These are phyloP conservation scores for Zosterops lateralis DNA, from an alignment of 2,113 vertebrate genomes.

Conservation along the genomic window DNA sequence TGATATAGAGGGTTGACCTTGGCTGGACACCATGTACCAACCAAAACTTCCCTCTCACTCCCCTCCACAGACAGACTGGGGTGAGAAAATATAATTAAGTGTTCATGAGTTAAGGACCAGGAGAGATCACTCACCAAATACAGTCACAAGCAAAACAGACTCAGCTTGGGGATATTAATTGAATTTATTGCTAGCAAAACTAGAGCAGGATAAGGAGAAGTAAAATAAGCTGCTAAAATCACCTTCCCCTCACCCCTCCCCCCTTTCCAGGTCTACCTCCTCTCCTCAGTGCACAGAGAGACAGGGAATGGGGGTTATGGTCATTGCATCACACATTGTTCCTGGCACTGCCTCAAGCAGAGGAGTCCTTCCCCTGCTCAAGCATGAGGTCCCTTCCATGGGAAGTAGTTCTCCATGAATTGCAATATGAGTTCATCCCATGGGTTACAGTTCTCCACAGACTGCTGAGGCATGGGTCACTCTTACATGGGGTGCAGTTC, in stretches of 20 bases:
- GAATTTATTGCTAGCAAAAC: not conserved
- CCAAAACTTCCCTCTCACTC: not conserved
- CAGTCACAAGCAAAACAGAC: not conserved
- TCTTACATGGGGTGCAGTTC: fast-evolving
- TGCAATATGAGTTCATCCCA: fast-evolving
- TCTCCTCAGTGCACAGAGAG: fast-evolving
- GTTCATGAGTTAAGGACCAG: not conserved
- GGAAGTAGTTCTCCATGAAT: not conserved
- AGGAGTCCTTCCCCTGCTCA: not conserved
- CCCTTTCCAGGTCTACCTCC: not conserved
- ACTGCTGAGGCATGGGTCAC: fast-evolving
- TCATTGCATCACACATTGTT: fast-evolving
- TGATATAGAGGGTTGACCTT: not conserved
- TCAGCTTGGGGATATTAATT: not conserved
- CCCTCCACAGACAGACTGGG: not conserved
- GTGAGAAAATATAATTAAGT: not conserved
- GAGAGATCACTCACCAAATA: not conserved
- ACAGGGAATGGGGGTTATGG: too few species aligned
- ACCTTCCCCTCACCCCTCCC: not conserved
- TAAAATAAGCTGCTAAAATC: not conserved
- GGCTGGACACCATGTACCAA: not conserved
- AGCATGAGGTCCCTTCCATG: fast-evolving
- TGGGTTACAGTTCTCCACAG: not conserved
- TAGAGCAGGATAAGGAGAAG: not conserved
- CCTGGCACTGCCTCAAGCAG: not conserved